Base-by-base conservation (phyloP, 2,797 vertebrate species). In the Poeciliopsis infans region DNA sequence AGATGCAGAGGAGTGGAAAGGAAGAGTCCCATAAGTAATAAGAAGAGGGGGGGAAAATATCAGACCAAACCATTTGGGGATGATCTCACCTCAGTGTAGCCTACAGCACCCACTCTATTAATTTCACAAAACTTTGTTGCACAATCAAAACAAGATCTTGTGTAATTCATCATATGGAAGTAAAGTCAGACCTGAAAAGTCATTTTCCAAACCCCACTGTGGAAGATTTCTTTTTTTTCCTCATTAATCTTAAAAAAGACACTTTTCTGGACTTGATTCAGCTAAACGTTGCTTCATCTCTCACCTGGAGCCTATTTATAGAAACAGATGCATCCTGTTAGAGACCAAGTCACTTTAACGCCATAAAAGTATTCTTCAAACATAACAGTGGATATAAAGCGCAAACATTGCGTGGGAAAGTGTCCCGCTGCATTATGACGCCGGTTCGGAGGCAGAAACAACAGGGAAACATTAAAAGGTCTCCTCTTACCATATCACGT, bases 1-100 rank as follows among this genome's bases (percentile, higher is more conserved):
- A 64, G 72, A 76, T 77, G 90, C 85, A 83, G 87, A 90, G 85
- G 83, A 89, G 83, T 88, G 89, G 89, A 91, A 89, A 90, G 86
- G 89, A 92, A 84, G 85, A 89, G 87, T 86, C 86, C 85, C 88
- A 83, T 83, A 85, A 92, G 90, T 86, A 86, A 87, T 85, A 88
- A 75, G 84, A 72, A 83, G 61, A 75, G 68, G 75, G 74, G 47
- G 18, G 7, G 0, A 12, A 66, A 74, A 79, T 84, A 88, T 90
- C 83, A 83, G 75, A 80, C 46, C 41, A 79, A 85, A 82, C 71
- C 83, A 84, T 86, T 88, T 85, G 84, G 83, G 82, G 73, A 81
- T 84, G 79, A 86, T 86, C 88, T 91, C 88, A 89, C 82, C 82
- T 85, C 79, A 76, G 66, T 77, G 68, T 83, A 69, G 41, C 39